Percentiles rank a stretch among this genome's conserved stretches.
Evolutionary conservation across 2,113 vertebrate genomes (phyloP).

Genomic region (Falco punctatus): DNA sequence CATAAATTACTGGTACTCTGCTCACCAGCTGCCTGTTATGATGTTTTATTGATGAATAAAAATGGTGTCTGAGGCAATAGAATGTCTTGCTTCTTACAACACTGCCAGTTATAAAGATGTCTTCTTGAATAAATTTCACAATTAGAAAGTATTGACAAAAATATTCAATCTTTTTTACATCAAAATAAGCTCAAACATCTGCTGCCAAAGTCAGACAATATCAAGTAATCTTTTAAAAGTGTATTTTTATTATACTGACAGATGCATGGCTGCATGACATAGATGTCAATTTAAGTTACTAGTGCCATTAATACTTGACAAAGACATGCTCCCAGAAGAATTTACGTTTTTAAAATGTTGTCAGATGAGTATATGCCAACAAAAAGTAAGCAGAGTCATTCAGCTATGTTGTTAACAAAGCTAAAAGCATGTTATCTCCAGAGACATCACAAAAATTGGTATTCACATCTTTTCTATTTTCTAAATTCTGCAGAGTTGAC

Average conservation of each 20-base stretch:
- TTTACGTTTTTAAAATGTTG: constrained; percentile 54
- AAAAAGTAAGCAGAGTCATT: constrained; percentile 33
- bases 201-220: constrained; percentile 57
- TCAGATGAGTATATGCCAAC: constrained; percentile 47
- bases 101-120: constrained; percentile 56
- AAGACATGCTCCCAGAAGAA: constrained; percentile 62
- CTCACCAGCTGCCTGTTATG: constrained; percentile 51
- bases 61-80: constrained; percentile 56
- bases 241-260: constrained; percentile 67
- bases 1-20: constrained; percentile 59
- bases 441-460: constrained; percentile 27
- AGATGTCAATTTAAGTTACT: constrained; percentile 70
- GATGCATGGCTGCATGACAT: constrained; percentile 65
- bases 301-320: constrained; percentile 63
- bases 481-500: background rate
- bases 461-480: background rate
- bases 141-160: constrained; percentile 68
- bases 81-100: constrained; percentile 24
- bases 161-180: constrained; percentile 66
- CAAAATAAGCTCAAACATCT: constrained; percentile 66
- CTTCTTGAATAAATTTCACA: constrained; percentile 65
- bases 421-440: constrained; percentile 48
- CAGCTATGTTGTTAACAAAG: constrained; percentile 42
- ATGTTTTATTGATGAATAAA: constrained; percentile 74
- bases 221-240: constrained; percentile 57